phyloP scores from a whole-genome alignment of 2,888 invertebrate genomes.

The Pocota personata region DNA sequence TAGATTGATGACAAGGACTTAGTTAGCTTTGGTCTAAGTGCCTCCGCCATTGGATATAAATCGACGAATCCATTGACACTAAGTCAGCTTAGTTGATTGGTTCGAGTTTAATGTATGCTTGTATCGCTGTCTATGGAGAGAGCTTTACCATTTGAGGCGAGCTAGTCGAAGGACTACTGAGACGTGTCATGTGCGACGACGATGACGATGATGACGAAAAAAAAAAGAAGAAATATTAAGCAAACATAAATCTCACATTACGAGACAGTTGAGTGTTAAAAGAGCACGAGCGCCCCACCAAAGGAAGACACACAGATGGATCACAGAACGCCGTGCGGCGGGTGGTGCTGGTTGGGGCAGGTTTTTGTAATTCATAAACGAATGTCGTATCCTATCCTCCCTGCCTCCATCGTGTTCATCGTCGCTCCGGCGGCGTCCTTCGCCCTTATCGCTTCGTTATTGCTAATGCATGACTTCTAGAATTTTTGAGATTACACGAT shows the following conservation, averaged over 20 bases:
- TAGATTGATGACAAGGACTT: slow-evolving; percentile 67
- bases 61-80: slow-evolving; percentile 71
- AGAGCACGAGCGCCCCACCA: slow-evolving; percentile 40
- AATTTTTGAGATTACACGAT: slow-evolving; percentile 60
- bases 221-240: slow-evolving; percentile 55
- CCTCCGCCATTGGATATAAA: slow-evolving; percentile 66
- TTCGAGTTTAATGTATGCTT: slow-evolving; percentile 22
- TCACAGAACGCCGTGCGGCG: no score
- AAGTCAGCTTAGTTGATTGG: slow-evolving; percentile 70
- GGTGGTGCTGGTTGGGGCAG: neutral
- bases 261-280: slow-evolving; percentile 69
- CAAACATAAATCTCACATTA: slow-evolving; percentile 72
- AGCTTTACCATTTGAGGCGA: slow-evolving; percentile 31
- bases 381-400: slow-evolving; percentile 49
- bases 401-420: neutral
- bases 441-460: slow-evolving; percentile 68
- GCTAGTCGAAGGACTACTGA: slow-evolving; percentile 41
- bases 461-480: slow-evolving; percentile 69
- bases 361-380: slow-evolving; percentile 69
- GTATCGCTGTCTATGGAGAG: neutral
- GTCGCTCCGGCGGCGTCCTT: slow-evolving; percentile 31
- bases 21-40: slow-evolving; percentile 67
- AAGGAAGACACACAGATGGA: slow-evolving; percentile 33
- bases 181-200: slow-evolving; percentile 62
- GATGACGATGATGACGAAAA: slow-evolving; percentile 38